Conservation (phyloP, 1,140 invertebrate genomes). For the Mercenaria mercenaria region DNA sequence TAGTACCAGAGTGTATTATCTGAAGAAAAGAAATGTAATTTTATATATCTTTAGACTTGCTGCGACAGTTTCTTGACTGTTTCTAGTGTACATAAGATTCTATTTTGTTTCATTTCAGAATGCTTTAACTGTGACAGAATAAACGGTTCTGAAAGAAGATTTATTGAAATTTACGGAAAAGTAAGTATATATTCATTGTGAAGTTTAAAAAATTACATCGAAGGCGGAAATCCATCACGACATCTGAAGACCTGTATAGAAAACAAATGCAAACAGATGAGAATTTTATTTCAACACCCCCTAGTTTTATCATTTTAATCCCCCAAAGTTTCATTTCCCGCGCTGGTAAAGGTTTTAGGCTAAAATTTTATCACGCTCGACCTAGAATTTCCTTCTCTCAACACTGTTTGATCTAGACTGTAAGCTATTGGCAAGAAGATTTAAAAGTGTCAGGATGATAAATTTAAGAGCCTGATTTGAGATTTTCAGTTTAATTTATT, state of each 20-base stretch:
- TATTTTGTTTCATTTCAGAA: slow-evolving; percentile 39
- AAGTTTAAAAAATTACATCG: too few species aligned
- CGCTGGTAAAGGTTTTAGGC: not conserved
- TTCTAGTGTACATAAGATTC: not conserved
- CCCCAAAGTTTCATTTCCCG: not conserved
- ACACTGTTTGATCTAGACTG: not conserved
- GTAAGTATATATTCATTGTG: too few species aligned
- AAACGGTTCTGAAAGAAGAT: slow-evolving; percentile 43
- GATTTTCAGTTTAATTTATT: not conserved
- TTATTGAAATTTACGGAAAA: slow-evolving; percentile 53
- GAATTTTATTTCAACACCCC: not conserved
- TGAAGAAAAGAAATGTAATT: too few species aligned
- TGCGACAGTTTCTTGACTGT: too few species aligned
- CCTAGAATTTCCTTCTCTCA: not conserved
- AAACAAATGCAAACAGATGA: not conserved
- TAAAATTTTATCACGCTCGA: slow-evolving; percentile 9
- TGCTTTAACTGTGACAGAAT: slow-evolving; percentile 58
- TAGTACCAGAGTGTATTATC: too few species aligned
- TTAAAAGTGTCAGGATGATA: not conserved
- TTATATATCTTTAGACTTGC: too few species aligned
- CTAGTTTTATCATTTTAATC: not conserved
- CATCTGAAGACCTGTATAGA: not conserved
- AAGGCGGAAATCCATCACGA: not conserved
- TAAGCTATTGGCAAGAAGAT: not conserved
- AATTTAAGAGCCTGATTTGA: not conserved